Evolutionary conservation across 2,888 invertebrate species (phyloP).

Genomic region (Drosophila melanosoma): DNA sequence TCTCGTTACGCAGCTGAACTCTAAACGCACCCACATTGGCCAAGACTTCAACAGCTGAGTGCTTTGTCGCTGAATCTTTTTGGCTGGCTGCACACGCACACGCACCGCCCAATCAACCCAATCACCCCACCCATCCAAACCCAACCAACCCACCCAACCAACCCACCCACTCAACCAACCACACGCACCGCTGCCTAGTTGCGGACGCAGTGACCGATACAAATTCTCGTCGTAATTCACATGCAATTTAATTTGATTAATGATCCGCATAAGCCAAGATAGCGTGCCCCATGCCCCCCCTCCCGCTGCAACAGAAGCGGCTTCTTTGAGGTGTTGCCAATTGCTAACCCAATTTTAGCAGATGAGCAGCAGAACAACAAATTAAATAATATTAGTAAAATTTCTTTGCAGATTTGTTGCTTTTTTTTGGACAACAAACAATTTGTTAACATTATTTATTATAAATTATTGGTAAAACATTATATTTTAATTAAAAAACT

Average conservation of each 20-base stretch:
- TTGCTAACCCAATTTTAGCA: constrained; percentile 43
- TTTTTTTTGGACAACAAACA: background rate
- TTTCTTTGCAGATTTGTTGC: background rate
- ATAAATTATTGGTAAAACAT: background rate
- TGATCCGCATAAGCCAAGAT: constrained; percentile 72
- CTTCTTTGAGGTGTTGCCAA: constrained; percentile 38
- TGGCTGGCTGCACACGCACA: constrained; percentile 57
- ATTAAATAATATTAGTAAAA: background rate
- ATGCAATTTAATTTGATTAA: constrained; percentile 78
- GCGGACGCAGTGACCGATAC: constrained; percentile 55
- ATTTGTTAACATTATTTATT: background rate
- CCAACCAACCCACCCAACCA: constrained; percentile 1
- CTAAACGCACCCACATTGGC: background rate
- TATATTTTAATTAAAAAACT: background rate
- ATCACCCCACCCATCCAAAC: background rate
- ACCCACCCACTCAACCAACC: constrained; percentile 1
- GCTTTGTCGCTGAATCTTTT: constrained; percentile 49
- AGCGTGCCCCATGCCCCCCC: constrained; percentile 28
- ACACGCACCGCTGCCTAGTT: constrained; percentile 52
- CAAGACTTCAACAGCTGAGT: constrained; percentile 21
- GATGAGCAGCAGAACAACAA: background rate
- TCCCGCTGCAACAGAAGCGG: background rate
- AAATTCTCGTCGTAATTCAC: constrained; percentile 57
- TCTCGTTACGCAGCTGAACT: background rate
- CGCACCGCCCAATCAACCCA: background rate